Conservation (phyloP, 2,113 vertebrate species). For the Corythornis cristatus region DNA sequence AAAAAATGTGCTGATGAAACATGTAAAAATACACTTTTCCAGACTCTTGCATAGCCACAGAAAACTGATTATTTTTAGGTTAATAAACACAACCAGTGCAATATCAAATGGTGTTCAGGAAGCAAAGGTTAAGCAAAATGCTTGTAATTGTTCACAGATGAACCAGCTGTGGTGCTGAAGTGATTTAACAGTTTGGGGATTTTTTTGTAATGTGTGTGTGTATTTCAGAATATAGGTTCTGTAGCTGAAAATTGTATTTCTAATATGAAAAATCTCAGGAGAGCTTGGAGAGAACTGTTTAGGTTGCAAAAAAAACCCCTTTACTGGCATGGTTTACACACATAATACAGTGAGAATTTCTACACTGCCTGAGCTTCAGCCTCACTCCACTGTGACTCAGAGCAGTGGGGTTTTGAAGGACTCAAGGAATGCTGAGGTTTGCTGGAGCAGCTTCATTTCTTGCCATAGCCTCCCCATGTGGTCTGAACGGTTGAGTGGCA, state of each 20-base stretch:
- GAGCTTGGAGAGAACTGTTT: not conserved
- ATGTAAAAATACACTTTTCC: not conserved
- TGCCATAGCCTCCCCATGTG: not conserved
- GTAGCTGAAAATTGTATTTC: not conserved
- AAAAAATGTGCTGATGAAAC: not conserved
- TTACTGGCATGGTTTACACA: fast-evolving
- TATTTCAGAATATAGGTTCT: not conserved
- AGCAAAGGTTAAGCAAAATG: not conserved
- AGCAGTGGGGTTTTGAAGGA: not conserved
- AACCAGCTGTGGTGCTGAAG: not conserved
- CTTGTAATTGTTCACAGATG: not conserved
- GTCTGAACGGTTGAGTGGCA: not conserved
- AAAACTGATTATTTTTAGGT: not conserved
- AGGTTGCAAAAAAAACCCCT: not conserved
- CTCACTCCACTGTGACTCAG: not conserved
- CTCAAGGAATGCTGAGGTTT: not conserved
- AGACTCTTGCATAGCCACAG: not conserved
- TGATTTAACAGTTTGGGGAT: not conserved
- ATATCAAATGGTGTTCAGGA: not conserved
- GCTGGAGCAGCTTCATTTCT: not conserved
- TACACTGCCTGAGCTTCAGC: not conserved
- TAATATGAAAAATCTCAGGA: not conserved
- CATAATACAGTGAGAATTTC: not conserved
- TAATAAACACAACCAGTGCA: not conserved
- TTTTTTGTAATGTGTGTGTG: not conserved